Percentiles rank a stretch among this genome's conserved stretches.
Evolutionary conservation across 2,888 invertebrate species (phyloP).

Genomic region (Pristionchus entomophagus): DNA sequence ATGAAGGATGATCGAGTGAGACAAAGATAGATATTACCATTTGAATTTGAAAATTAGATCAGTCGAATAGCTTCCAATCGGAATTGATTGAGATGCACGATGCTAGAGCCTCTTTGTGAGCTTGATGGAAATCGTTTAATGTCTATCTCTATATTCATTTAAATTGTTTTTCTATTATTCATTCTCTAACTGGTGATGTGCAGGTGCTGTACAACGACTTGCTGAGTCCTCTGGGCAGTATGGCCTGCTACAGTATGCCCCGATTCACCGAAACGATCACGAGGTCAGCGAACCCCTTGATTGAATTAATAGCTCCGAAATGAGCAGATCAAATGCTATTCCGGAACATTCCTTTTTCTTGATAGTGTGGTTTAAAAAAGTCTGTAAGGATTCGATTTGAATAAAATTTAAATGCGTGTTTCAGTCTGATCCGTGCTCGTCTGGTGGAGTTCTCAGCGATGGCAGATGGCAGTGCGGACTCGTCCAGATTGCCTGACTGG

Average conservation of each 20-base stretch:
- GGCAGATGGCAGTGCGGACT: slow-evolving; percentile 68
- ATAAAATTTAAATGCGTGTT: not conserved
- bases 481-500: slow-evolving; percentile 81
- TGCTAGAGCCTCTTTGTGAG: too few species aligned
- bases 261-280: slow-evolving; percentile 59
- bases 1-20: slow-evolving; percentile 79
- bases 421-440: slow-evolving; percentile 53
- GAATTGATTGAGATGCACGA: too few species aligned
- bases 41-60: not conserved
- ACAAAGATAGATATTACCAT: not conserved
- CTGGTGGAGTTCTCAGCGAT: slow-evolving; percentile 54
- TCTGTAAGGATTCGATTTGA: not conserved
- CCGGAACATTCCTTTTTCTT: not conserved
- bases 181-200: too few species aligned
- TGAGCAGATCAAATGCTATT: not conserved
- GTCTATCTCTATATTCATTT: too few species aligned
- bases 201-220: slow-evolving; percentile 76
- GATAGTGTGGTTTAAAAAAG: not conserved
- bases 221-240: slow-evolving; percentile 76
- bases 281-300: slow-evolving; percentile 52
- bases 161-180: too few species aligned
- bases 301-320: too few species aligned
- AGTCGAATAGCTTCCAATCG: too few species aligned
- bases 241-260: slow-evolving; percentile 60
- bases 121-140: too few species aligned